Conservation (phyloP, 2,797 vertebrate species). For the Hylomyscus alleni region DNA sequence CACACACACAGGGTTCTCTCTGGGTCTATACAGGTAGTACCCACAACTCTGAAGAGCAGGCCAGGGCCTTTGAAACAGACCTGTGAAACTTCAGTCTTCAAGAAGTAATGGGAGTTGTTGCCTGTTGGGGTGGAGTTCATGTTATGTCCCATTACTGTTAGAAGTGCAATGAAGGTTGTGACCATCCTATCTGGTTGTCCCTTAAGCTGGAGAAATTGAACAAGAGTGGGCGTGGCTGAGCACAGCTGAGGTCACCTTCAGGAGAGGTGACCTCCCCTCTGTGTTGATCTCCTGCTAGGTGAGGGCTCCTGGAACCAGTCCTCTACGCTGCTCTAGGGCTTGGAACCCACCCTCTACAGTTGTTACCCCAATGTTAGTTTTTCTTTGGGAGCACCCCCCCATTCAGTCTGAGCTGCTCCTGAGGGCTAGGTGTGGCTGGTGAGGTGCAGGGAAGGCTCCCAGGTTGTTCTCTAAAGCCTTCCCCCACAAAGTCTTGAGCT, state of each 20-base stretch:
- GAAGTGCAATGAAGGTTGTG: background rate
- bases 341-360: no score
- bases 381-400: background rate
- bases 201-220: no score
- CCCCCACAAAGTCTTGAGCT: rapidly evolving
- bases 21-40: background rate
- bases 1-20: no score
- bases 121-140: background rate
- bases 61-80: background rate
- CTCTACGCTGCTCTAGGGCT: no score
- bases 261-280: no score
- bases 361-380: background rate
- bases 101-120: background rate
- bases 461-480: background rate
- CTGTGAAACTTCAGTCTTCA: background rate
- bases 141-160: background rate
- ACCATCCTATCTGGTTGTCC: background rate
- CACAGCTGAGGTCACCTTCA: no score
- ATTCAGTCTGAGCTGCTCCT: background rate
- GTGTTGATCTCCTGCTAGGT: no score
- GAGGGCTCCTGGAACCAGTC: no score
- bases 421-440: rapidly evolving
- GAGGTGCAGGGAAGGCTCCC: background rate
- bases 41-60: background rate
- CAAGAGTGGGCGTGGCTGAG: no score